Conservation (phyloP, 2,797 vertebrate species). For the Phrynocephalus vlangalii region DNA sequence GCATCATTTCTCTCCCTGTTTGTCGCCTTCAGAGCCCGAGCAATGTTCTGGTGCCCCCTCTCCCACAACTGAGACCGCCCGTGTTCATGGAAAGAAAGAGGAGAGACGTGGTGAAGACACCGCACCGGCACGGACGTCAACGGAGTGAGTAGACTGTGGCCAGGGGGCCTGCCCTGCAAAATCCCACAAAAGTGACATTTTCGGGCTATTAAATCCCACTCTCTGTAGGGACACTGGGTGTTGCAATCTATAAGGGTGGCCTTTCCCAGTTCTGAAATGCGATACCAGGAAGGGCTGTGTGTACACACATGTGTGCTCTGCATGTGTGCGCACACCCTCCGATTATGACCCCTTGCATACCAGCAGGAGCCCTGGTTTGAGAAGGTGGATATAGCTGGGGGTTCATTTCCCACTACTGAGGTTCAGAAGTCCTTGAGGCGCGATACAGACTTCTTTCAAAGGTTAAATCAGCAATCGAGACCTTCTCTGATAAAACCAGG, state of each 20-base stretch:
- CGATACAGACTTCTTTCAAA: not conserved
- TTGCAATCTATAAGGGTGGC: not conserved
- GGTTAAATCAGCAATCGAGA: too few relatives aligned
- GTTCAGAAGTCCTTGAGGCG: too few relatives aligned
- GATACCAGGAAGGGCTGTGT: too few relatives aligned
- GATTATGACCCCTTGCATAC: too few relatives aligned
- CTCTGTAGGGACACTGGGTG: not conserved
- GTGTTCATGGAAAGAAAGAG: not conserved
- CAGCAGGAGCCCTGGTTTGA: too few relatives aligned
- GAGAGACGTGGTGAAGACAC: not conserved
- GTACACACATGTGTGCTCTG: too few relatives aligned
- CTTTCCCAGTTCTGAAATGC: not conserved
- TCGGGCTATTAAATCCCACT: not conserved
- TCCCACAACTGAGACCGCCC: not conserved
- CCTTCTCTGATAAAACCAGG: too few relatives aligned
- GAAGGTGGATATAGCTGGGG: too few relatives aligned
- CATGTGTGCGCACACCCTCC: too few relatives aligned
- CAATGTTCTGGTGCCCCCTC: rapidly evolving
- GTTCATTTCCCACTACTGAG: too few relatives aligned
- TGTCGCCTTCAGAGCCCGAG: not conserved
- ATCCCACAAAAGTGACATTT: not conserved
- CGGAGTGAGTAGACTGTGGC: conserved; percentile 6
- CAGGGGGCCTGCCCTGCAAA: not conserved
- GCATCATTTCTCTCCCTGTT: not conserved
- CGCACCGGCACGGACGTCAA: rapidly evolving